Evolutionary conservation across 2,797 vertebrate genomes (phyloP), one percentile per base, ranked within the genome.

Genomic region (Cyprinella venusta): DNA sequence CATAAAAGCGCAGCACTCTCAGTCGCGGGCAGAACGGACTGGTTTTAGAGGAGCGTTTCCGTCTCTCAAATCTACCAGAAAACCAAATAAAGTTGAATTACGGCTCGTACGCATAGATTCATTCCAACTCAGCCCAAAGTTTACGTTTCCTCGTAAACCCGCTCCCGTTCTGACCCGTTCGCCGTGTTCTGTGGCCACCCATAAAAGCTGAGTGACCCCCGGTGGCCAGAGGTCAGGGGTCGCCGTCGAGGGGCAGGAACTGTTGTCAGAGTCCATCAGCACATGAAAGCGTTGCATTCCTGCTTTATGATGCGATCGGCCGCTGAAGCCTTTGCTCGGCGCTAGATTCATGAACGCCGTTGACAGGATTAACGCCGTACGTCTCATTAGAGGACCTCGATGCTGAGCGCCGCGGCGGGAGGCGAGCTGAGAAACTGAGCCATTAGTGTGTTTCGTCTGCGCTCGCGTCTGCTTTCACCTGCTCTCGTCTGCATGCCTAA

Each of bases 231-330:
- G 91, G 93, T 93, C 91, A 93, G 90, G 93, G 90, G 88, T 90
- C 15, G 90, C 18, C 92, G 91, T 93, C 93, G 93, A 93, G 94
- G 94, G 91, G 93, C 94, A 92, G 91, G 93, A 94, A 94, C 92
- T 93, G 93, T 94, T 96, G 95, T 96, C 95, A 96, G 93, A 82
- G 80, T 74, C 70, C 70, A 75, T 67, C 70, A 82, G 80, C 93
- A 95, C 92, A 94, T 89, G 90, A 95, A 96, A 94, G 94, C 91
- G 91, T 91, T 87, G 87, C 92, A 93, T 95, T 95, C 94, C 93
- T 91, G 90, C 89, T 88, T 93, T 94, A 92, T 92, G 91, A 90
- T 89, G 90, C 86, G 84, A 90, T 90, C 91, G 90, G 93, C 91
- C 38, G 84, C 81, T 83, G 91, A 91, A 92, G 89, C 86, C 92